Percentiles rank a stretch among this genome's conserved stretches.
phyloP scores from a whole-genome alignment of 2,113 vertebrate genomes.

The Clarias magur region DNA sequence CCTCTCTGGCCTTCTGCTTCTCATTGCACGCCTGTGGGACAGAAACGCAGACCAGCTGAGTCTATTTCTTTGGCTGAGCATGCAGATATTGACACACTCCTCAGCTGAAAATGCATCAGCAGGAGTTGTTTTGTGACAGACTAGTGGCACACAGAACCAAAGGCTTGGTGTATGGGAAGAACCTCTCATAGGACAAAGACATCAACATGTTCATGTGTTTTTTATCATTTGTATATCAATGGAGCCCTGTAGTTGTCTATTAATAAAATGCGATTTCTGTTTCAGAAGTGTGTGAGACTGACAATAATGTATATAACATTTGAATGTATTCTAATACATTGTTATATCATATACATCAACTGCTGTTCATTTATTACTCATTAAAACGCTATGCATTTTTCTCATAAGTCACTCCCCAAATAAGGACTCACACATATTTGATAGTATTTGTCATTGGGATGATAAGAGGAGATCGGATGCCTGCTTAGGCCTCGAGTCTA shows the following conservation, averaged over 20 bases:
- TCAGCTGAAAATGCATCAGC: neutral
- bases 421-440: conserved; percentile 48
- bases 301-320: neutral
- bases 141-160: too few relatives aligned
- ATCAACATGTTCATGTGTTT: neutral
- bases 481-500: conserved; percentile 74
- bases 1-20: conserved; percentile 57
- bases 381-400: neutral
- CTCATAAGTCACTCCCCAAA: conserved; percentile 25
- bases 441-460: conserved; percentile 70
- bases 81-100: conserved; percentile 17
- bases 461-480: conserved; percentile 72
- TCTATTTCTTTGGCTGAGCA: conserved; percentile 26
- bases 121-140: conserved; percentile 8
- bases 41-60: conserved; percentile 15
- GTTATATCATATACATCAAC: neutral
- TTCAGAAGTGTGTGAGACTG: neutral
- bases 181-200: neutral
- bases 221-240: neutral
- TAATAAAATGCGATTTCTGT: neutral
- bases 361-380: neutral
- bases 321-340: neutral
- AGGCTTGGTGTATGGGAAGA: neutral
- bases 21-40: conserved; percentile 28
- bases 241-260: neutral